Evolutionary conservation across 2,888 invertebrate genomes (phyloP).

Genomic region (Capitulum mitella): DNA sequence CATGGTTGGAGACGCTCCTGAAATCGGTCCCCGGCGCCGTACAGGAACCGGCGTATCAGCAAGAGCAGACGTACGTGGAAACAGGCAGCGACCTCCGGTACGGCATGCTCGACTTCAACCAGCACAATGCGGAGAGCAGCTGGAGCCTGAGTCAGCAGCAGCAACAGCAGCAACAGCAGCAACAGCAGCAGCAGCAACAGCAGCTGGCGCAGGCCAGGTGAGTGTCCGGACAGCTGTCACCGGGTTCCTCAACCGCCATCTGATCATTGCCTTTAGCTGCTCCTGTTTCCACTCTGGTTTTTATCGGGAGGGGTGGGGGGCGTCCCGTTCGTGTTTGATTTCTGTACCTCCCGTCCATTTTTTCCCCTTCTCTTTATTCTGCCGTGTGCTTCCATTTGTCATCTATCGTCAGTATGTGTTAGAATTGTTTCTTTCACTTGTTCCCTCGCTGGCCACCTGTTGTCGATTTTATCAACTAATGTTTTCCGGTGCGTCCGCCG

Average conservation of each 20-base stretch:
- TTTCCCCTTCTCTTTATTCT: no score
- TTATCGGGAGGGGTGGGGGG: no score
- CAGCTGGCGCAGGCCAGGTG: conserved; percentile 19
- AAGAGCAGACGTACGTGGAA: background rate
- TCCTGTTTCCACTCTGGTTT: no score
- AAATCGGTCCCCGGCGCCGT: background rate
- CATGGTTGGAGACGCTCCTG: no score
- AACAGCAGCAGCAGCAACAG: conserved; percentile 36
- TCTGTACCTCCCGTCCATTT: no score
- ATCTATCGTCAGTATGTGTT: no score
- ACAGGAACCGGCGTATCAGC: background rate
- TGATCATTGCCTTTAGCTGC: no score
- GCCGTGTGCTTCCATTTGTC: no score
- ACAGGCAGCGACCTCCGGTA: conserved; percentile 24
- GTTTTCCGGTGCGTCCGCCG: conserved; percentile 28
- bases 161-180: conserved; percentile 30
- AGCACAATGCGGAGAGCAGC: conserved; percentile 35
- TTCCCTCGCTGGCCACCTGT: conserved; percentile 13
- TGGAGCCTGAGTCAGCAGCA: conserved; percentile 35
- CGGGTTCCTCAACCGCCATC: no score
- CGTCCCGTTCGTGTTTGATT: no score
- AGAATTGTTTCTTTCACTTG: no score
- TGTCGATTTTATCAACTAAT: conserved; percentile 28
- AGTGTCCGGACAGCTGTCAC: background rate
- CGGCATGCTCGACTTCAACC: conserved; percentile 31